Conservation (phyloP, 92 coral and sea anemone species). For the Parazoanthus darwini region DNA sequence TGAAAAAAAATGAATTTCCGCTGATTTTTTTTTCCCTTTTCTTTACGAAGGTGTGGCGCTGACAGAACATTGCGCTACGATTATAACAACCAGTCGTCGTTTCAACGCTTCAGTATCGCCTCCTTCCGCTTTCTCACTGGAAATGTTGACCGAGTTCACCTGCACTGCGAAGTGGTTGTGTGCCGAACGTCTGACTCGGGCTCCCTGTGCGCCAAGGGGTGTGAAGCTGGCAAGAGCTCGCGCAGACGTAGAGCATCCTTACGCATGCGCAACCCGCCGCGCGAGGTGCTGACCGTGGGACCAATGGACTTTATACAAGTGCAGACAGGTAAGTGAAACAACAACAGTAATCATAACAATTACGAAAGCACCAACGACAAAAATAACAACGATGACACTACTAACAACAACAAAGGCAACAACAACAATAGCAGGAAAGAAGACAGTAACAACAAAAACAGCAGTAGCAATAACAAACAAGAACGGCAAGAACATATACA, state of each 20-base stretch:
- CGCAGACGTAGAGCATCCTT: slow-evolving; percentile 22
- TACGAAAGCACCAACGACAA: no score
- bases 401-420: no score
- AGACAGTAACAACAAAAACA: no score
- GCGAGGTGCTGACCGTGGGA: slow-evolving; percentile 16
- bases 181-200: slow-evolving; percentile 17
- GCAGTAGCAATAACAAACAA: no score
- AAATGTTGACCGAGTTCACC: background rate
- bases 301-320: slow-evolving; percentile 18
- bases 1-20: no score
- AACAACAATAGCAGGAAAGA: no score
- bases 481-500: no score
- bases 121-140: slow-evolving; percentile 31
- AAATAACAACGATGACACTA: no score
- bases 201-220: slow-evolving; percentile 38
- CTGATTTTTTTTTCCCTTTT: background rate
- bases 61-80: slow-evolving; percentile 5
- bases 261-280: background rate
- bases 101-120: slow-evolving; percentile 25
- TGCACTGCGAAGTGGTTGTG: slow-evolving; percentile 33
- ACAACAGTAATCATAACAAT: background rate
- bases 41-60: background rate
- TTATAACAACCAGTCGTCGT: slow-evolving; percentile 27
- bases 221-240: background rate
- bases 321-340: slow-evolving; percentile 22